A percentile compares a stretch with the other conserved stretches of the same genome.
Conservation (phyloP, 2,113 vertebrate species). For the Choloepus hoffmanni region DNA sequence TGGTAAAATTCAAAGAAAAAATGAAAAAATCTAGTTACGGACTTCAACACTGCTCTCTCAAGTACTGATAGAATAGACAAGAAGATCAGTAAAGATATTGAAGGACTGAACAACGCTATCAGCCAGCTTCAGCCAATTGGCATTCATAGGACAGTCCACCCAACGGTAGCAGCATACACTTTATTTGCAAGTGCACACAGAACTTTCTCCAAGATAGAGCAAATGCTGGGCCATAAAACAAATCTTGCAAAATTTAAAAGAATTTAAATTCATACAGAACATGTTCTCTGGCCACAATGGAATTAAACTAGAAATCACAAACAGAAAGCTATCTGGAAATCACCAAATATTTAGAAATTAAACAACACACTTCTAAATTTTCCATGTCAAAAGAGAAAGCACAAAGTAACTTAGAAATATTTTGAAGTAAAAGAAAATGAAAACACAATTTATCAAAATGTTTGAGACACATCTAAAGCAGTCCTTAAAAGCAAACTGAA, state of each 20-base stretch:
- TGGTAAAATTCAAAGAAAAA: not conserved
- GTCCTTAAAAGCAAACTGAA: not conserved
- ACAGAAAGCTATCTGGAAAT: not conserved
- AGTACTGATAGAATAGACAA: not conserved
- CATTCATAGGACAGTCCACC: not conserved
- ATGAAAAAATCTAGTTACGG: not conserved
- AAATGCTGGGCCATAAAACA: no score
- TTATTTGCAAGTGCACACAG: not conserved
- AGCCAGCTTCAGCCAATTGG: not conserved
- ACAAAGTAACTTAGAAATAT: not conserved
- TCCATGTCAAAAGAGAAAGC: not conserved
- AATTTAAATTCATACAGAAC: not conserved
- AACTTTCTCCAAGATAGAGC: no score
- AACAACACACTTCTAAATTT: not conserved
- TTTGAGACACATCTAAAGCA: not conserved
- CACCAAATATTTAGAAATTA: not conserved
- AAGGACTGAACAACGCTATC: not conserved
- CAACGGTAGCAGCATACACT: not conserved
- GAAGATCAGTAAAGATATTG: not conserved
- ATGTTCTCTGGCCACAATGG: not conserved
- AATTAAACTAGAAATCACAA: slow-evolving; percentile 6
- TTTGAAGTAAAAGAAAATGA: slow-evolving; percentile 11
- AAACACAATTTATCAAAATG: not conserved
- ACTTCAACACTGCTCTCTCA: not conserved
- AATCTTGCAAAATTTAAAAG: not conserved